phyloP scores from a whole-genome alignment of 1,140 invertebrate species.

The Himalopsyche phryganea region DNA sequence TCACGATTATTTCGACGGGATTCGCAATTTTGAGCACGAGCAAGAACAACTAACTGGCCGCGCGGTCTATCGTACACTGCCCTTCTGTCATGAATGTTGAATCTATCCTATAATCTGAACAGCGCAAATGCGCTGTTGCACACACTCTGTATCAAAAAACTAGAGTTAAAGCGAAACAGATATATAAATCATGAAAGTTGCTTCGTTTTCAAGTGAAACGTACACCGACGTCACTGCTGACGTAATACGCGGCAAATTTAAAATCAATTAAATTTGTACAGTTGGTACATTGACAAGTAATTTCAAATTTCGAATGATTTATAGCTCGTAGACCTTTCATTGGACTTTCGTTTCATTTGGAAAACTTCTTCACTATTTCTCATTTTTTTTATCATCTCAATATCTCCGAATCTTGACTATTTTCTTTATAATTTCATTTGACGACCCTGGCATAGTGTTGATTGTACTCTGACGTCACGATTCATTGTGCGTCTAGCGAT shows the following conservation, averaged over 20 bases:
- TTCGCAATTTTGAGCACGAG: too few relatives aligned
- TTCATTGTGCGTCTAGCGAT: not conserved
- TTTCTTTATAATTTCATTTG: too few relatives aligned
- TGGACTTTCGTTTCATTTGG: too few relatives aligned
- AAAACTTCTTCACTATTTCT: too few relatives aligned
- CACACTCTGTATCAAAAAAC: not conserved
- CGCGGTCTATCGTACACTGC: conserved; percentile 7
- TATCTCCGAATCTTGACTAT: too few relatives aligned
- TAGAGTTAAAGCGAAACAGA: conserved; percentile 4
- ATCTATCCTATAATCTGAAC: not conserved
- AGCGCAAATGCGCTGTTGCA: not conserved
- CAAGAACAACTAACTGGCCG: too few relatives aligned
- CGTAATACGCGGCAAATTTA: conserved; percentile 54
- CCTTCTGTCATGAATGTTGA: conserved; percentile 15
- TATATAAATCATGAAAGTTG: conserved; percentile 6
- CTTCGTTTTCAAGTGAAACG: conserved; percentile 31
- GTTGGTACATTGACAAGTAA: conserved; percentile 2
- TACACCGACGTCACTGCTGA: conserved; percentile 44
- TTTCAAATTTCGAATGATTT: too few relatives aligned
- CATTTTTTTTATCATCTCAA: too few relatives aligned
- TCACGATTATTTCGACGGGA: too few relatives aligned
- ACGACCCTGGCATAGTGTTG: too few relatives aligned
- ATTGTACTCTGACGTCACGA: not conserved
- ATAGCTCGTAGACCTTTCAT: too few relatives aligned
- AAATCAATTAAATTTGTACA: conserved; percentile 37